A percentile compares a stretch with the other conserved stretches of the same genome.
phyloP scores from a whole-genome alignment of 1,140 invertebrate genomes.

The Magallana angulata region DNA sequence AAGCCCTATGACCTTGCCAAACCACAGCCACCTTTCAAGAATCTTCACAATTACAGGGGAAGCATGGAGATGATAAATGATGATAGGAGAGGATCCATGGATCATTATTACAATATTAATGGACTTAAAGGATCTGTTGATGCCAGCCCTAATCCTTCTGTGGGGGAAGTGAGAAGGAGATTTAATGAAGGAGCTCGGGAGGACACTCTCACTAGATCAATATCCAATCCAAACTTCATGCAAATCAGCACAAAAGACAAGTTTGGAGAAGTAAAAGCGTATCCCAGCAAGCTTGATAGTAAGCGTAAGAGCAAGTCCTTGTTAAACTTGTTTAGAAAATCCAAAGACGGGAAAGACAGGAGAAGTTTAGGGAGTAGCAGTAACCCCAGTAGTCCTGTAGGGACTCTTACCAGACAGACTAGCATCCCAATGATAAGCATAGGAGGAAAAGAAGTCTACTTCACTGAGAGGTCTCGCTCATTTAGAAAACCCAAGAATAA shows the following conservation, averaged over 20 bases:
- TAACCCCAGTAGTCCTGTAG: conserved; percentile 56
- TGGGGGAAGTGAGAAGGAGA: conserved; percentile 66
- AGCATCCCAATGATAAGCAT: conserved; percentile 59
- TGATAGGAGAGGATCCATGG: conserved; percentile 52
- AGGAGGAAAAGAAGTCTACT: conserved; percentile 67
- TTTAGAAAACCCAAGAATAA: conserved; percentile 63
- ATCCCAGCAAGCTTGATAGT: conserved; percentile 49
- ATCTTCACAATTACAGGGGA: conserved; percentile 67
- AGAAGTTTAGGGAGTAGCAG: conserved; percentile 57
- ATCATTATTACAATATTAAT: conserved; percentile 68
- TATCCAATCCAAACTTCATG: conserved; percentile 76
- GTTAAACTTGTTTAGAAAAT: conserved; percentile 65
- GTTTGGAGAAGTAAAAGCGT: conserved; percentile 57
- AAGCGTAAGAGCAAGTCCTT: conserved; percentile 70
- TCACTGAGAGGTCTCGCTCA: conserved; percentile 69
- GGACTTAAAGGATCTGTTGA: conserved; percentile 61
- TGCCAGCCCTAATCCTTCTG: conserved; percentile 61
- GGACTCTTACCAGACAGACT: conserved; percentile 51
- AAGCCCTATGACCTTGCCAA: conserved; percentile 60
- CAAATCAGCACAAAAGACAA: conserved; percentile 71
- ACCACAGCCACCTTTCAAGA: conserved; percentile 67
- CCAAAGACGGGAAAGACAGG: conserved; percentile 48
- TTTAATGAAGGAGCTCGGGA: conserved; percentile 62
- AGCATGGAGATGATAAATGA: conserved; percentile 56
- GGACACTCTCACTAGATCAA: conserved; percentile 68